Base-by-base conservation (phyloP, 1,140 invertebrate genomes). In the Cydia splendana region DNA sequence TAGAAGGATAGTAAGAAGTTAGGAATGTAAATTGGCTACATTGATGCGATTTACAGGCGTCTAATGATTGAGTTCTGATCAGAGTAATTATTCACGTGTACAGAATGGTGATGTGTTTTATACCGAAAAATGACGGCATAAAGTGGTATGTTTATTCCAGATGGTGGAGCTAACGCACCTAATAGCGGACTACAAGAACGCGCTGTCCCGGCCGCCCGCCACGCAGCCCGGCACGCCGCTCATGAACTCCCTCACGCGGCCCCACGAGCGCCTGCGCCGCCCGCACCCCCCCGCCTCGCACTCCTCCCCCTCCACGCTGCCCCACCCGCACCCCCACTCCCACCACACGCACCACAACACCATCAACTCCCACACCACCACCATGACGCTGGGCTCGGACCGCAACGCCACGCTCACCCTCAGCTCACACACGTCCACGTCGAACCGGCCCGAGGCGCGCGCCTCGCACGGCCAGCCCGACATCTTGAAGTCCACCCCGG, bases 151-250 rank as follows among this genome's bases (percentile, higher is more conserved):
- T 45, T 51, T 24, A 15, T 92, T 80, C 6, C 92, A 97, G 97
- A 98, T 98, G 90, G 92, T 93, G 76, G 98, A 99, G 93, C 95
- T 98, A 80, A 99, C 98, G 0, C 94, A 98, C 74, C 94, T 99
- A 30, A 98, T 99, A 86, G 98, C 98, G 15, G 98, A 99, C 93
- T 99, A 99, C 89, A 99, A 99, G 96, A 99, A 99, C 93, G 96
- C 97, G 0, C 86, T 97, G 78, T 87, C 88, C 0, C 85, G 88
- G 0, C 79, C 57, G 9, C 18, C 57, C 4, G 57, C 85, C 0
- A 87, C 85, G 24, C 96, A 96, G 2, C 95, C 96, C 0, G 96
- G 96, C 6, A 97, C 97, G 0, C 97, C 97, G 0, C 95, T 97
- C 82, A 96, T 97, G 94, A 96, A 96, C 81, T 97, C 97, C 0